A percentile compares a stretch with the other conserved stretches of the same genome.
These are phyloP conservation scores for Urosaurus nigricauda DNA, from an alignment of 2,797 vertebrate species.

Conservation along the genomic window DNA sequence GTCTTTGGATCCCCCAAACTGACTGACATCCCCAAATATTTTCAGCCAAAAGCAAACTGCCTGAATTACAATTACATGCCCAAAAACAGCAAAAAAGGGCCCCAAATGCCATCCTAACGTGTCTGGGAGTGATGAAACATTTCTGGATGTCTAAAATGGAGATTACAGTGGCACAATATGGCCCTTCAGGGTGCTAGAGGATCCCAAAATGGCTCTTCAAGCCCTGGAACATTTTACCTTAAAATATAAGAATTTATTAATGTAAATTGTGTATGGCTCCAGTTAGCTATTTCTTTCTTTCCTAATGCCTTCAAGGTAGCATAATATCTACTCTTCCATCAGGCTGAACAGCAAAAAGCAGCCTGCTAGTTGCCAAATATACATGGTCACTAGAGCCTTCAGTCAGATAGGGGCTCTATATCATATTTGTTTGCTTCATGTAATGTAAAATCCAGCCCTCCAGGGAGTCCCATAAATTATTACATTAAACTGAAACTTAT, in stretches of 20 bases:
- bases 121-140: too few species aligned
- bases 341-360: background rate
- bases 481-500: slow-evolving; percentile 48
- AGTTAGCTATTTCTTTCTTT: background rate
- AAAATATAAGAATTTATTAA: background rate
- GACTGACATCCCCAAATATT: too few species aligned
- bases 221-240: too few species aligned
- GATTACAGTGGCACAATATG: too few species aligned
- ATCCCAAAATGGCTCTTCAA: too few species aligned
- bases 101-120: too few species aligned
- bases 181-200: too few species aligned
- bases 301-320: background rate
- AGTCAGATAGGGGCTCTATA: background rate
- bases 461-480: slow-evolving; percentile 13
- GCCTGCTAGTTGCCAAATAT: background rate
- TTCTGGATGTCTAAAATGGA: too few species aligned
- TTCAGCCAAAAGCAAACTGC: too few species aligned
- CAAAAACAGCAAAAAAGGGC: too few species aligned
- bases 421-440: background rate
- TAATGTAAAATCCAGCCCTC: background rate
- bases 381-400: background rate
- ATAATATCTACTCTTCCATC: background rate
- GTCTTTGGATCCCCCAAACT: too few species aligned
- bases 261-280: background rate
- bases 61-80: too few species aligned